phyloP scores from a whole-genome alignment of 2,888 invertebrate species.

The Drosophila putrida region DNA sequence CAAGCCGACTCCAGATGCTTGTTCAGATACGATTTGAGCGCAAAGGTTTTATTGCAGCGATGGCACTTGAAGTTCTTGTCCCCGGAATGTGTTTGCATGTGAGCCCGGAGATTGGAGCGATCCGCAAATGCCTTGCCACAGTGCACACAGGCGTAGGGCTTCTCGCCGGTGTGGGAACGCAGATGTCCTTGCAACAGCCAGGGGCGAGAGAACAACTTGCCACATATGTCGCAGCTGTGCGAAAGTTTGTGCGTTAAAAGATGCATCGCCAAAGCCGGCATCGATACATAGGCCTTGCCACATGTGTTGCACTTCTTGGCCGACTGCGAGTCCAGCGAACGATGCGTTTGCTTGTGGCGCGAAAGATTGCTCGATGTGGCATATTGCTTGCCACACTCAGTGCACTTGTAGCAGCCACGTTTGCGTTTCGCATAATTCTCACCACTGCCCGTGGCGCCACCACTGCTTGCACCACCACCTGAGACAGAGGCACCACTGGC shows the following conservation, averaged over 20 bases:
- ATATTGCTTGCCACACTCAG: slow-evolving; percentile 95
- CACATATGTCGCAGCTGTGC: slow-evolving; percentile 96
- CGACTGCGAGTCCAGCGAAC: slow-evolving; percentile 96
- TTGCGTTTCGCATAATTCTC: slow-evolving; percentile 82
- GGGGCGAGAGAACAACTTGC: slow-evolving; percentile 97
- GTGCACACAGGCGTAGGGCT: slow-evolving; percentile 96
- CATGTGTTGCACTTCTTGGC: slow-evolving; percentile 98
- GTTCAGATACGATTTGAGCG: slow-evolving; percentile 97
- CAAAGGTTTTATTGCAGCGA: slow-evolving; percentile 95
- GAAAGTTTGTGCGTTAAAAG: slow-evolving; percentile 96
- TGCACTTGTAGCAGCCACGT: slow-evolving; percentile 89
- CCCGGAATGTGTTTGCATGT: slow-evolving; percentile 97
- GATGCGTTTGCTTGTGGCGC: slow-evolving; percentile 96
- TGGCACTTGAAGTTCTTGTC: slow-evolving; percentile 95
- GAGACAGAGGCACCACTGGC: slow-evolving; percentile 2
- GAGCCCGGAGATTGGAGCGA: slow-evolving; percentile 96
- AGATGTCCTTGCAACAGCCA: slow-evolving; percentile 96
- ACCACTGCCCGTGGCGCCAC: slow-evolving; percentile 30
- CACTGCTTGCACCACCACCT: neutral
- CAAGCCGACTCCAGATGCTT: slow-evolving; percentile 98
- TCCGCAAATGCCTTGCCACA: slow-evolving; percentile 98
- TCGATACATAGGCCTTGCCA: slow-evolving; percentile 98
- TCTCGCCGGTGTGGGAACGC: slow-evolving; percentile 96
- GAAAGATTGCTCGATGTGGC: slow-evolving; percentile 96
- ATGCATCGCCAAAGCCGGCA: slow-evolving; percentile 98